Conservation (phyloP, 2,888 invertebrate species). For the Plutella xylostella region DNA sequence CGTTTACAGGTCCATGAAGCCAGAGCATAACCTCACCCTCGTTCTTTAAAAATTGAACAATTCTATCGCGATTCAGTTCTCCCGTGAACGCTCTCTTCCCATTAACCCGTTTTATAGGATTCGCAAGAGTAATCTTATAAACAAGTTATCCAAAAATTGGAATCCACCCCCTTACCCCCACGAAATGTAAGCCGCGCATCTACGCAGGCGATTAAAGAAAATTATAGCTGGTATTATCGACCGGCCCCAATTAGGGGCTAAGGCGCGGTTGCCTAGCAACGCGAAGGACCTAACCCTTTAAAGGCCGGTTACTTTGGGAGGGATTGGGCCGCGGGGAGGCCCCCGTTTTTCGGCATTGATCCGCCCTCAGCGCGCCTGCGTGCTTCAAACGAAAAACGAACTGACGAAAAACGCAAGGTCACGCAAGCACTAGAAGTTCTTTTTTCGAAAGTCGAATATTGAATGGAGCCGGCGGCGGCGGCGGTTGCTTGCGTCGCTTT, state of each 20-base stretch:
- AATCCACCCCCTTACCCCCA: no score
- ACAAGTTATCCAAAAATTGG: no score
- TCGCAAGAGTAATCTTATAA: no score
- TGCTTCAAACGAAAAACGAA: constrained; percentile 62
- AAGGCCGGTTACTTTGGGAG: constrained; percentile 58
- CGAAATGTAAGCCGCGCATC: constrained; percentile 25
- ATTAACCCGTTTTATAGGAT: no score
- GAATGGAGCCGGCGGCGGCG: constrained; percentile 52
- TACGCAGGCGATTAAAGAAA: constrained; percentile 51
- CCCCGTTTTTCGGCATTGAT: constrained; percentile 68
- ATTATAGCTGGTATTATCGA: constrained; percentile 55
- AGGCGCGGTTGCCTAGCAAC: constrained; percentile 61
- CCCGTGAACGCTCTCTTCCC: no score
- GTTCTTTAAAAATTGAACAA: no score
- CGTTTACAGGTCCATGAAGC: no score
- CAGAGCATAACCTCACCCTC: no score
- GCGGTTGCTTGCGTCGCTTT: constrained; percentile 35
- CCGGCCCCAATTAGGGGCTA: constrained; percentile 31
- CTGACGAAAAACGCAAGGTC: constrained; percentile 57
- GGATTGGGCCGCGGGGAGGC: constrained; percentile 29
- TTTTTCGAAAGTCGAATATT: constrained; percentile 62
- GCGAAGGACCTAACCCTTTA: constrained; percentile 55
- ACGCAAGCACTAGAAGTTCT: constrained; percentile 59
- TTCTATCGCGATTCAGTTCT: no score
- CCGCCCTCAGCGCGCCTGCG: constrained; percentile 60